Conservation (phyloP, 2,113 vertebrate genomes). For the Coryphaenoides rupestris region DNA sequence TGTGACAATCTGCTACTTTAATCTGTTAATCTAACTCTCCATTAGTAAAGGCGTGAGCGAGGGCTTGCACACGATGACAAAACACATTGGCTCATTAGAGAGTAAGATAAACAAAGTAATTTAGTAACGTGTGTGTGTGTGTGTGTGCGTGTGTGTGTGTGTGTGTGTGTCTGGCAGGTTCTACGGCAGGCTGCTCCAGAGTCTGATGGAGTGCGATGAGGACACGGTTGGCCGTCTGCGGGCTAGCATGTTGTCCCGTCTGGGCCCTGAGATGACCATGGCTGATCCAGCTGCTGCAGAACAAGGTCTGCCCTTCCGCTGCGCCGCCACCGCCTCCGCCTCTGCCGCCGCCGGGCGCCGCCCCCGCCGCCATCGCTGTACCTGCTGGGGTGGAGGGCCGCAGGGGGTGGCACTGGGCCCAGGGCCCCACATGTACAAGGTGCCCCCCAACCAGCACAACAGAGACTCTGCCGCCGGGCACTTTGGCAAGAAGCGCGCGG, state of each 20-base stretch:
- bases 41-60: too few relatives aligned
- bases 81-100: slow-evolving; percentile 20
- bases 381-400: slow-evolving; percentile 78
- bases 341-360: slow-evolving; percentile 63
- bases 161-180: slow-evolving; percentile 73
- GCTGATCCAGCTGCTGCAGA: slow-evolving; percentile 94
- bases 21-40: too few relatives aligned
- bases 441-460: slow-evolving; percentile 76
- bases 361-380: too few relatives aligned
- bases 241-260: slow-evolving; percentile 89
- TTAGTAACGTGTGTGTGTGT: slow-evolving; percentile 54
- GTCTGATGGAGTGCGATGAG: slow-evolving; percentile 91
- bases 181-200: slow-evolving; percentile 90
- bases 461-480: slow-evolving; percentile 70
- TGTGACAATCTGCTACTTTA: slow-evolving; percentile 35
- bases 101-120: too few relatives aligned
- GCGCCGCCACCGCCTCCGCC: slow-evolving; percentile 57
- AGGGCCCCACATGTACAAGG: slow-evolving; percentile 75
- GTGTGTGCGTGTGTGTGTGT: too few relatives aligned
- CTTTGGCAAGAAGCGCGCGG: slow-evolving; percentile 80
- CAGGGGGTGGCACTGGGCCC: slow-evolving; percentile 77
- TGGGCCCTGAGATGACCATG: slow-evolving; percentile 93
- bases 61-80: slow-evolving; percentile 32
- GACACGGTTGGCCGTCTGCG: slow-evolving; percentile 85
- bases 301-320: slow-evolving; percentile 84